Evolutionary conservation across 1,140 invertebrate genomes (phyloP).

Genomic region (Drosophila funebris): DNA sequence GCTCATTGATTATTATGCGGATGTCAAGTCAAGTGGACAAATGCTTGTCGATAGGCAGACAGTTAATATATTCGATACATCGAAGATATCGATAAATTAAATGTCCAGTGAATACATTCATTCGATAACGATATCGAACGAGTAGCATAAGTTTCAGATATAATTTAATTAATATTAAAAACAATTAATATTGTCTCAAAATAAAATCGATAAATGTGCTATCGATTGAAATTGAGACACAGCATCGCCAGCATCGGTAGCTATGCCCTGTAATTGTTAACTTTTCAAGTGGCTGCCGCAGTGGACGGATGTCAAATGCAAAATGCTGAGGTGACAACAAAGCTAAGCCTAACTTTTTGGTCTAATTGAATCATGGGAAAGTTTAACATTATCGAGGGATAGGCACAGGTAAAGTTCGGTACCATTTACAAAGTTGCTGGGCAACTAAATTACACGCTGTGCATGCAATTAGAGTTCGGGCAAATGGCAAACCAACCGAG

Average conservation of each 20-base stretch:
- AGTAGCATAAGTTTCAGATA: no score
- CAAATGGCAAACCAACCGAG: neutral
- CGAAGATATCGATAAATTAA: no score
- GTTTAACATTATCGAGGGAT: slow-evolving; percentile 53
- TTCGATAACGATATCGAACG: no score
- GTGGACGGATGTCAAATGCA: neutral
- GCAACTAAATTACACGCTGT: slow-evolving; percentile 45
- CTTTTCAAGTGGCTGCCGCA: neutral
- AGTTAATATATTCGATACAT: no score
- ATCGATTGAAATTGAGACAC: neutral
- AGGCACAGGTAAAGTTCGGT: slow-evolving; percentile 18
- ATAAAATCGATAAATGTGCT: neutral
- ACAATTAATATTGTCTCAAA: neutral
- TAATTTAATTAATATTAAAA: no score
- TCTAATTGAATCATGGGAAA: slow-evolving; percentile 68
- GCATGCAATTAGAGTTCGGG: slow-evolving; percentile 55
- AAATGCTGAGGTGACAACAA: neutral
- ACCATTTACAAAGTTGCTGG: slow-evolving; percentile 41
- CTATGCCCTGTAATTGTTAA: neutral
- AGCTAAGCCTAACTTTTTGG: slow-evolving; percentile 26
- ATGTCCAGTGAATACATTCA: no score
- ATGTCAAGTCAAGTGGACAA: no score
- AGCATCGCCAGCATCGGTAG: neutral
- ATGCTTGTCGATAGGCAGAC: no score
- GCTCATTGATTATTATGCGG: no score